phyloP scores from a whole-genome alignment of 2,797 vertebrate genomes.

The Liasis olivaceus region DNA sequence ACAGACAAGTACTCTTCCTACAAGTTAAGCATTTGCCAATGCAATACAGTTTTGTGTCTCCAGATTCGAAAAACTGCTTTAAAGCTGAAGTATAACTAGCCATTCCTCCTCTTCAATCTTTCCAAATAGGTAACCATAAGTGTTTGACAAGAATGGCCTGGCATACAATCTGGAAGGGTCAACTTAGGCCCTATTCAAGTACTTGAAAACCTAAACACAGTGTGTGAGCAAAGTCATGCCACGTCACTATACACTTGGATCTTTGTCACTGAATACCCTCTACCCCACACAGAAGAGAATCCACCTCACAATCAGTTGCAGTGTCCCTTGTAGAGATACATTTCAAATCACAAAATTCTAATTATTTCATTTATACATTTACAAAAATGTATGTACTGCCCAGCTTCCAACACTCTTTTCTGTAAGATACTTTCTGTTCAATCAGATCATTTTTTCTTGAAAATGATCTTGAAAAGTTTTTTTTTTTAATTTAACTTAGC shows the following conservation, averaged over 20 bases:
- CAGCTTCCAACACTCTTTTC: background rate
- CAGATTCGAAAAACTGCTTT: background rate
- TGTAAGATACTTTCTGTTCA: background rate
- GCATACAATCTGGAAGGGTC: background rate
- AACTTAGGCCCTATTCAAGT: background rate
- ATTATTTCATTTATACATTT: background rate
- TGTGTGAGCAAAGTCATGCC: background rate
- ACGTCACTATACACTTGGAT: background rate
- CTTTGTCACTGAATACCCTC: background rate
- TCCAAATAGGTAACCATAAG: background rate
- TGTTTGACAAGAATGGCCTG: background rate
- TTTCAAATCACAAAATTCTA: background rate
- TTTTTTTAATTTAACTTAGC: background rate
- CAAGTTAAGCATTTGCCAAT: background rate
- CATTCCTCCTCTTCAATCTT: background rate
- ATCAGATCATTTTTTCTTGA: background rate
- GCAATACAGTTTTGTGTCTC: background rate
- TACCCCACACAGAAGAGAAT: background rate
- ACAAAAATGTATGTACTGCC: background rate
- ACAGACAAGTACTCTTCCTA: background rate
- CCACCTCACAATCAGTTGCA: slow-evolving; percentile 2
- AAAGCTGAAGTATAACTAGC: background rate
- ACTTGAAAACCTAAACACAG: background rate
- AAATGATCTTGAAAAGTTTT: background rate
- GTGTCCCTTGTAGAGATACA: background rate